Percentiles rank a stretch among this genome's conserved stretches.
These are phyloP conservation scores for Leucania comma DNA, from an alignment of 2,888 invertebrate genomes.

Conservation along the genomic window DNA sequence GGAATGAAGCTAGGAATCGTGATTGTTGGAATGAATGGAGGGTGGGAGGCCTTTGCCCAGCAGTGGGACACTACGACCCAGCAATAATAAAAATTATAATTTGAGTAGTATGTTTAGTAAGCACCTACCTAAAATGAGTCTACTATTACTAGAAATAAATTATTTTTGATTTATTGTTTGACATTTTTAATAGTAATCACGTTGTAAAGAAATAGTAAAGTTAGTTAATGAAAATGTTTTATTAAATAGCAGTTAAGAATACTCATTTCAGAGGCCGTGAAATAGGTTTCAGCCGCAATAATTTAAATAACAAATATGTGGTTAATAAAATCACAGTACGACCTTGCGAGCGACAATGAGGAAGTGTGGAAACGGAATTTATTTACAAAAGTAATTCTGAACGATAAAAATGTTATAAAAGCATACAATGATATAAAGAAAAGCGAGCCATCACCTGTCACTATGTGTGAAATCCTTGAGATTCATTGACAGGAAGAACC, in stretches of 20 bases:
- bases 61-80: too few species aligned
- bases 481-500: too few species aligned
- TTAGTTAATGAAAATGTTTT: conserved; percentile 10
- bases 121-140: too few species aligned
- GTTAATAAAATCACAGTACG: conserved; percentile 41
- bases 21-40: too few species aligned
- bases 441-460: conserved; percentile 36
- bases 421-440: conserved; percentile 29
- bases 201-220: not conserved
- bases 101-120: too few species aligned
- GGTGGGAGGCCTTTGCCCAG: too few species aligned
- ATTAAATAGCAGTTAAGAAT: conserved; percentile 4
- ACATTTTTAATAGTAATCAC: not conserved
- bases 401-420: conserved; percentile 53
- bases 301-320: conserved; percentile 56
- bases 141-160: too few species aligned
- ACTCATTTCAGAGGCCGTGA: conserved; percentile 28
- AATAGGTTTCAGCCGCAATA: conserved; percentile 25
- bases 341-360: conserved; percentile 61
- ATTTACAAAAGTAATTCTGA: conserved; percentile 48
- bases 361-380: conserved; percentile 44
- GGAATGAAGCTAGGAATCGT: too few species aligned
- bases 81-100: too few species aligned
- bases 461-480: conserved; percentile 46
- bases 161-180: too few species aligned